phyloP scores from a whole-genome alignment of 2,797 vertebrate genomes.

The Onychomys arenicola region DNA sequence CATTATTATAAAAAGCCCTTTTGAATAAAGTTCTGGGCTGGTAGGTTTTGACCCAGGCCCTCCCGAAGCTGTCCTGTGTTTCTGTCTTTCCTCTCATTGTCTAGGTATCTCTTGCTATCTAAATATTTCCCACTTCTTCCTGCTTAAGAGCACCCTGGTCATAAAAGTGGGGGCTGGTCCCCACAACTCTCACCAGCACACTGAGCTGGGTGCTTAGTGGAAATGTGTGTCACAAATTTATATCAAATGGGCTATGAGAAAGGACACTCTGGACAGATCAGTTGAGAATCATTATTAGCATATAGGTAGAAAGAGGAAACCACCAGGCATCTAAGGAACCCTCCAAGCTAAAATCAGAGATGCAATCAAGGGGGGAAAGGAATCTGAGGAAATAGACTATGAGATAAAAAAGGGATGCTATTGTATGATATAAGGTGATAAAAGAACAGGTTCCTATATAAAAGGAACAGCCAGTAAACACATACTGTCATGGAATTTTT shows the following conservation, averaged over 20 bases:
- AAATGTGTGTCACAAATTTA: background rate
- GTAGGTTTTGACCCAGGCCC: too few species aligned
- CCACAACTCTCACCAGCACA: background rate
- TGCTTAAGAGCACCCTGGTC: too few species aligned
- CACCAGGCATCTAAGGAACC: background rate
- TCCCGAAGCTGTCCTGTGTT: too few species aligned
- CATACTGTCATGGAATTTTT: background rate
- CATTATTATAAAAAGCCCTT: too few species aligned
- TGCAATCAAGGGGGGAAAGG: background rate
- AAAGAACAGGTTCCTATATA: background rate
- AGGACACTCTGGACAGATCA: background rate
- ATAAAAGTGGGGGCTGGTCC: too few species aligned
- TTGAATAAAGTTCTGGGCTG: too few species aligned
- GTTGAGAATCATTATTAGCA: background rate
- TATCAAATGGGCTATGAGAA: background rate
- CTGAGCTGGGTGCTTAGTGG: background rate
- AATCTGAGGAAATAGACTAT: background rate
- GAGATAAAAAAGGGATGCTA: background rate
- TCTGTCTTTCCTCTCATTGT: too few species aligned
- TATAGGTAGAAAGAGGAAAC: background rate
- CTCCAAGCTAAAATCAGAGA: background rate
- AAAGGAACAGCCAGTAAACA: background rate
- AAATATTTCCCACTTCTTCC: too few species aligned
- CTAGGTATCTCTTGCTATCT: too few species aligned
- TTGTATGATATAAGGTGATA: background rate